phyloP scores from a whole-genome alignment of 2,113 vertebrate genomes.

The Calonectris borealis region DNA sequence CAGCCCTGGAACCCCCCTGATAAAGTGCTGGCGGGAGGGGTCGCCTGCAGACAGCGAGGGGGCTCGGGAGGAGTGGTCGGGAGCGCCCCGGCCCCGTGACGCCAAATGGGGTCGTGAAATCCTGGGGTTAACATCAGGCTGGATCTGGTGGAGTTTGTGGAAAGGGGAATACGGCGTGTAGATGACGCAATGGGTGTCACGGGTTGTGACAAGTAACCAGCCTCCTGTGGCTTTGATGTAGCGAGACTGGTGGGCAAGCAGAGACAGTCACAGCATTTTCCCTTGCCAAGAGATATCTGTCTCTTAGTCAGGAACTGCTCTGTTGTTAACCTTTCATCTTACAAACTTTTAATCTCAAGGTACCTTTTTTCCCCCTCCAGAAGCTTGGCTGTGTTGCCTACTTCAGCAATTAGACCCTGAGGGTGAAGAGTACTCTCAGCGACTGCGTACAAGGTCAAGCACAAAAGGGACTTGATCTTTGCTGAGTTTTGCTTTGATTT shows the following conservation, averaged over 20 bases:
- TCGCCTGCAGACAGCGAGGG: too few species aligned
- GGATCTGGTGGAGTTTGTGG: neutral
- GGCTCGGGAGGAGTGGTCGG: accelerated
- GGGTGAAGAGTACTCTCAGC: too few species aligned
- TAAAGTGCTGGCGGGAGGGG: neutral
- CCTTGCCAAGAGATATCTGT: accelerated
- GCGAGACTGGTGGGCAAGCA: neutral
- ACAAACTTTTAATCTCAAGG: neutral
- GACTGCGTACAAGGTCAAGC: accelerated
- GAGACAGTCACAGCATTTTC: accelerated
- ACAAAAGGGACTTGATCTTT: neutral
- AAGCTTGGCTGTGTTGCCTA: accelerated
- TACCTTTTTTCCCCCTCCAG: neutral
- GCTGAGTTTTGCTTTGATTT: too few species aligned
- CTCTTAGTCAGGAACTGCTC: neutral
- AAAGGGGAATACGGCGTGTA: accelerated
- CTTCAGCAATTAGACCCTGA: accelerated
- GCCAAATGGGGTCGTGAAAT: neutral
- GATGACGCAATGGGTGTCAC: accelerated
- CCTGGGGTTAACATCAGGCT: neutral
- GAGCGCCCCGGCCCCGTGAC: neutral
- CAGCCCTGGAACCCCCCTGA: too few species aligned
- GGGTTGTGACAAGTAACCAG: neutral
- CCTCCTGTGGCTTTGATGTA: accelerated
- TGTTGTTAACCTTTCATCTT: too few species aligned